Evolutionary conservation across 2,888 invertebrate species (phyloP), one percentile per base, ranked within the genome.

Genomic region (Ceramica pisi): DNA sequence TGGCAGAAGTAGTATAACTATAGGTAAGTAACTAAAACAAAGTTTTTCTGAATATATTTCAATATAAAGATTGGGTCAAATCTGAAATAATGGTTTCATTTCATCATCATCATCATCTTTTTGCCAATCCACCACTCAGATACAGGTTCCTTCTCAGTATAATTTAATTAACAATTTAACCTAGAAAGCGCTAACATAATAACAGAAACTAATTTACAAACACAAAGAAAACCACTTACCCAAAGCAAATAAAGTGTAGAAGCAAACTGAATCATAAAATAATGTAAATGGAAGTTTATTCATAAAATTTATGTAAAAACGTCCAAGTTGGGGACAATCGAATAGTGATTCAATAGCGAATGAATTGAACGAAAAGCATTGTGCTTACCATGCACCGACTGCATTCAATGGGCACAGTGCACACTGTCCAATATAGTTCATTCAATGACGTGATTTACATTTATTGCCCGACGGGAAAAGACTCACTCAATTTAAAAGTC

Each of bases 401-500:
- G 91, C 90, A 89, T 88, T 92, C 90, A 91, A 92, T 92, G 88
- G 90, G 83, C 84, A 83, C 86, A 86, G 88, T 89, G 89, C 84
- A 83, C 86, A 87, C 89, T 88, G 90, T 89, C 88, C 91, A 91
- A 91, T 92, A 89, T 90, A 92, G 90, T 90, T 91, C 89, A 88
- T 87, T 91, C 92, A 92, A 92, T 92, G 89, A 90, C 90, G 91
- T 93, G 92, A 94, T 94, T 94, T 93, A 94, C 93, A 93, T 93
- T 94, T 92, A 93, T 92, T 89, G 90, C 88, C 81, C 88, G 61
- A 74, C 84, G 84, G 85, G 74, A 86, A 91, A 91, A 90, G 89
- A 88, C 86, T 88, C 84, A 87, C 87, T 89, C 87, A 84, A 90
- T 91, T 90, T 90, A 85, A 89, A 90, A 89, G 81, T 87, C 84